Percentiles rank a stretch among this genome's conserved stretches.
These are phyloP conservation scores for Lamprologus callipterus DNA, from an alignment of 2,113 vertebrate genomes.

Conservation along the genomic window DNA sequence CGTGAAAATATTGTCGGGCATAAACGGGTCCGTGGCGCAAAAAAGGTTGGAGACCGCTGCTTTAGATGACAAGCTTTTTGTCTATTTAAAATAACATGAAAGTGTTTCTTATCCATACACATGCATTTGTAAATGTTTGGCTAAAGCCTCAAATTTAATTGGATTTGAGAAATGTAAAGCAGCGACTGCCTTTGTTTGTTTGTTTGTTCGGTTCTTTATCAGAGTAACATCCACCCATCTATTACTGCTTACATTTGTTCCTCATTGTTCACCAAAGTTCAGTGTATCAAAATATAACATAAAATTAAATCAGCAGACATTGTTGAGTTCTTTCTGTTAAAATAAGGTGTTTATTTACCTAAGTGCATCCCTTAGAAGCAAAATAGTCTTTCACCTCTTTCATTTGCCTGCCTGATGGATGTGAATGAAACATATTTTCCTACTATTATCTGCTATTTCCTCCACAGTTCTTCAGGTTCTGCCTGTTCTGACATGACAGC, in stretches of 20 bases:
- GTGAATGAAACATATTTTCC: background rate
- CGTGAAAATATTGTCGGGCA: fast-evolving
- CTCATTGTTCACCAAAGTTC: background rate
- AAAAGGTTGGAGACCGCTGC: too few relatives aligned
- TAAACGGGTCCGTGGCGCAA: too few relatives aligned
- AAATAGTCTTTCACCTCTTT: background rate
- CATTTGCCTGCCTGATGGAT: background rate
- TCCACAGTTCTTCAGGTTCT: background rate
- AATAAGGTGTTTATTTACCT: background rate
- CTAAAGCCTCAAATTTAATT: background rate
- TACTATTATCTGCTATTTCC: background rate
- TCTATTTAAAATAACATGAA: background rate
- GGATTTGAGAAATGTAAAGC: background rate
- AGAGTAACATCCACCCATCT: background rate
- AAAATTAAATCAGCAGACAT: background rate
- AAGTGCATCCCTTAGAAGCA: background rate
- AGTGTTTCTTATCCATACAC: background rate
- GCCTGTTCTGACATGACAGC: fast-evolving
- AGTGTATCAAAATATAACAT: background rate
- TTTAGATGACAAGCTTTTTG: background rate
- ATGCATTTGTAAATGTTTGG: background rate
- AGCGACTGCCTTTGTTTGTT: background rate
- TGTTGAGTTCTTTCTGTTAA: background rate
- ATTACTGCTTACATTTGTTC: background rate
- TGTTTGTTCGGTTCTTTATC: background rate